Conservation (phyloP, 2,113 vertebrate genomes). For the Pan troglodytes region DNA sequence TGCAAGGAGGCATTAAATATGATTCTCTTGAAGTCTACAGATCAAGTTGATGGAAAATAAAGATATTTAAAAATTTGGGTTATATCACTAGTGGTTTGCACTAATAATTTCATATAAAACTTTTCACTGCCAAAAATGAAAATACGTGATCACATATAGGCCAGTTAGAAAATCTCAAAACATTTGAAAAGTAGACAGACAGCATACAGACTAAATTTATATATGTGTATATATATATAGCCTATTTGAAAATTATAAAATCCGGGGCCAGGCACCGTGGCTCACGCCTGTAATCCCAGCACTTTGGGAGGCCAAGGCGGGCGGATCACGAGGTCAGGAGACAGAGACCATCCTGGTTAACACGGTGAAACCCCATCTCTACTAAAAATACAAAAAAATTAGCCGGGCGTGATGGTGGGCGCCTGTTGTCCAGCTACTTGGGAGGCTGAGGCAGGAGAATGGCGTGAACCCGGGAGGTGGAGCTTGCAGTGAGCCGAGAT, state of each 20-base stretch:
- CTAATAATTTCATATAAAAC: background rate
- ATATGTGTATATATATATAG: background rate
- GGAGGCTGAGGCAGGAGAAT: no score
- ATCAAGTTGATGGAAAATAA: background rate
- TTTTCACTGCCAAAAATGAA: background rate
- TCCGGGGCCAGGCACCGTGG: rapidly evolving
- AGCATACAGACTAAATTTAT: background rate
- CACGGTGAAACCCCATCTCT: no score
- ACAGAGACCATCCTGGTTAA: no score
- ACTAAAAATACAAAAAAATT: no score
- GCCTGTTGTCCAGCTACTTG: no score
- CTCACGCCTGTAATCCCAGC: no score
- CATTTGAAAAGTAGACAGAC: background rate
- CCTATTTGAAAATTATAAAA: background rate
- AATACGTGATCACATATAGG: background rate
- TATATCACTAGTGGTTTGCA: background rate
- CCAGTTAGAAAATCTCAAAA: conserved; percentile 1
- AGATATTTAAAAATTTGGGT: background rate
- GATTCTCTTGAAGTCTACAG: background rate
- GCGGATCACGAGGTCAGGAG: no score
- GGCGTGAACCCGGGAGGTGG: no score
- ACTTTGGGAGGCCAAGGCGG: no score
- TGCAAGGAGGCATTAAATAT: background rate
- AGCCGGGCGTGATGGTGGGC: no score
- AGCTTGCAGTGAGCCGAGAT: no score